These are phyloP conservation scores for Troglohyphantes excavatus DNA, from an alignment of 2,888 invertebrate species.

Conservation along the genomic window DNA sequence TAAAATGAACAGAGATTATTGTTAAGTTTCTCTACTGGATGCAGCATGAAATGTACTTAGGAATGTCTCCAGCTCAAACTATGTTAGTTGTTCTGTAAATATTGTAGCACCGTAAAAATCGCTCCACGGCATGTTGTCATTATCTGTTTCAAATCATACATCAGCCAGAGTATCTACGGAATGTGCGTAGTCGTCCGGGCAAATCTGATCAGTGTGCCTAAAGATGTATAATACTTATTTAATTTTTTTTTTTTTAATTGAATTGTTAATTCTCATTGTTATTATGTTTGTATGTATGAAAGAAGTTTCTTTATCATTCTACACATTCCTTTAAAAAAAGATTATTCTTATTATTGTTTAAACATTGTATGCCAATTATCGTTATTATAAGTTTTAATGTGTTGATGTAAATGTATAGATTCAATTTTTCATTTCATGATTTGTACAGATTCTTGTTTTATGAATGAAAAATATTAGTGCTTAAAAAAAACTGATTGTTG, in stretches of 20 bases:
- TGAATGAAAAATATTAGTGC: no score
- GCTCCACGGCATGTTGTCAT: slow-evolving; percentile 15
- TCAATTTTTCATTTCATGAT: no score
- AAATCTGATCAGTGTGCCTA: neutral
- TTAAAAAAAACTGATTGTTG: no score
- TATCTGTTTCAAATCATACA: slow-evolving; percentile 13
- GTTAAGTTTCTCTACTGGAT: no score
- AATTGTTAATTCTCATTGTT: neutral
- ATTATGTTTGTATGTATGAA: neutral
- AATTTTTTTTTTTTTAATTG: no score
- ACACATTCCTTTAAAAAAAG: slow-evolving; percentile 2
- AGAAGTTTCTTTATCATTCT: no score
- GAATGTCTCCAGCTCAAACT: slow-evolving; percentile 35
- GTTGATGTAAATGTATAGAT: no score
- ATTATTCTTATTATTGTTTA: no score
- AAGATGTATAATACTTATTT: neutral
- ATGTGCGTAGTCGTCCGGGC: neutral
- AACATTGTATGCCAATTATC: no score
- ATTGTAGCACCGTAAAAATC: slow-evolving; percentile 46
- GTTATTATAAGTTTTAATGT: no score
- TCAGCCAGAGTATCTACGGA: slow-evolving; percentile 34
- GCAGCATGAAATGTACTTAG: neutral
- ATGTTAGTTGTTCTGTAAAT: slow-evolving; percentile 65
- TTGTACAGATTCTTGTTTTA: no score
- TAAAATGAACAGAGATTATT: no score